Conservation (phyloP, 2,797 vertebrate genomes). For the Decapterus maruadsi region DNA sequence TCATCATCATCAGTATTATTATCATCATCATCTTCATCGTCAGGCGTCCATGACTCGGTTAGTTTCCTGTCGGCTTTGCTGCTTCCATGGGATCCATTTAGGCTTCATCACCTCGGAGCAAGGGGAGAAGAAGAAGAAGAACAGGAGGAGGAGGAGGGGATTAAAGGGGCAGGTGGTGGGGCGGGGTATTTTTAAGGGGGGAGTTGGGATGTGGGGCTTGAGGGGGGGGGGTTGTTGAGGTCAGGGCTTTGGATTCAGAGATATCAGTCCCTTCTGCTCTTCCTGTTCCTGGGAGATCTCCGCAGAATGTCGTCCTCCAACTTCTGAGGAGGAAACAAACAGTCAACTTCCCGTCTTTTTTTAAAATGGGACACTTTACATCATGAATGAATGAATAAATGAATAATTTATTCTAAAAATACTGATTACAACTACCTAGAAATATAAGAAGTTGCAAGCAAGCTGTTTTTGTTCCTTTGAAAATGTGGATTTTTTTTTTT, state of each 20-base stretch:
- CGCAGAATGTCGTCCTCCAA: constrained; percentile 93
- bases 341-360: too few relatives aligned
- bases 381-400: too few relatives aligned
- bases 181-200: background rate
- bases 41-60: constrained; percentile 55
- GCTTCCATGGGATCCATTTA: constrained; percentile 63
- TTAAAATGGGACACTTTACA: too few relatives aligned
- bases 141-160: background rate
- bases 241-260: constrained; percentile 60
- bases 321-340: constrained; percentile 71
- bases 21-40: constrained; percentile 20
- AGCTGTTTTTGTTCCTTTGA: too few relatives aligned
- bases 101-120: constrained; percentile 61
- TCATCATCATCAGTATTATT: constrained; percentile 14
- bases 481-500: too few relatives aligned
- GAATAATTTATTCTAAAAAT: too few relatives aligned
- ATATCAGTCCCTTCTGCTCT: constrained; percentile 93
- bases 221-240: constrained; percentile 23
- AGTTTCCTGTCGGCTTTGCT: constrained; percentile 61
- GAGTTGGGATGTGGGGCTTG: too few relatives aligned
- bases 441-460: too few relatives aligned
- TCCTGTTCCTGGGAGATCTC: constrained; percentile 96
- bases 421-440: too few relatives aligned
- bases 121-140: constrained; percentile 21
- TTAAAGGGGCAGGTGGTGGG: too few relatives aligned